Evolutionary conservation across 2,888 invertebrate genomes (phyloP).

Genomic region (Tinea trinotella): DNA sequence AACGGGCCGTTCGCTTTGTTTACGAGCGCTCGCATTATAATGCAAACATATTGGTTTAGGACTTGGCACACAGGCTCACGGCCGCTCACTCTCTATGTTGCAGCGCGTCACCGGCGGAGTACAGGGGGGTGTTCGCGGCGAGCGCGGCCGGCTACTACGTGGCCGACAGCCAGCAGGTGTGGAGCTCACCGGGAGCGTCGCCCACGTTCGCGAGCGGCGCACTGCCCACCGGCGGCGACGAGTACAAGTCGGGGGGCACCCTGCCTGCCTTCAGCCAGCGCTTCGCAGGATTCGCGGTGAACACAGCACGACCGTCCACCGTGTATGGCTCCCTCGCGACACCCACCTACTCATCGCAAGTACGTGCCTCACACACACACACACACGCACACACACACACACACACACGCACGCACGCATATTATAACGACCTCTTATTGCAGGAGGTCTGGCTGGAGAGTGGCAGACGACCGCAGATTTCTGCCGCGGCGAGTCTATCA

Average conservation of each 20-base stretch:
- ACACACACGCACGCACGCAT: too few species aligned
- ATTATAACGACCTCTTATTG: too few species aligned
- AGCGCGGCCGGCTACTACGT: constrained; percentile 26
- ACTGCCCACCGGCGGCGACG: constrained; percentile 23
- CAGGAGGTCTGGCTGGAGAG: constrained; percentile 37
- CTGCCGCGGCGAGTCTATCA: constrained; percentile 79
- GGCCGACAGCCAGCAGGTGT: constrained; percentile 23
- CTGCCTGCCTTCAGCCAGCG: constrained; percentile 72
- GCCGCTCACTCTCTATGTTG: constrained; percentile 36
- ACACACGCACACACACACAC: too few species aligned
- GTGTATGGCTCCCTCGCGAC: constrained; percentile 35
- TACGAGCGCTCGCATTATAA: not conserved
- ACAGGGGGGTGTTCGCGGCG: constrained; percentile 58
- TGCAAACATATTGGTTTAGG: not conserved
- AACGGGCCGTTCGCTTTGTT: not conserved
- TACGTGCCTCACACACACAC: too few species aligned
- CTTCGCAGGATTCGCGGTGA: constrained; percentile 56
- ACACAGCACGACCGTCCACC: constrained; percentile 40
- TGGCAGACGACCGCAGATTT: constrained; percentile 58
- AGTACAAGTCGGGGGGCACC: constrained; percentile 33
- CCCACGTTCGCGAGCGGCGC: not conserved
- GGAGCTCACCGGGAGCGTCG: constrained; percentile 1
- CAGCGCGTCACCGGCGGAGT: constrained; percentile 80
- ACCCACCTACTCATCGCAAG: constrained; percentile 21
- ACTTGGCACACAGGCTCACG: not conserved